Conservation (phyloP, 2,797 vertebrate species). For the Sardinella longiceps region DNA sequence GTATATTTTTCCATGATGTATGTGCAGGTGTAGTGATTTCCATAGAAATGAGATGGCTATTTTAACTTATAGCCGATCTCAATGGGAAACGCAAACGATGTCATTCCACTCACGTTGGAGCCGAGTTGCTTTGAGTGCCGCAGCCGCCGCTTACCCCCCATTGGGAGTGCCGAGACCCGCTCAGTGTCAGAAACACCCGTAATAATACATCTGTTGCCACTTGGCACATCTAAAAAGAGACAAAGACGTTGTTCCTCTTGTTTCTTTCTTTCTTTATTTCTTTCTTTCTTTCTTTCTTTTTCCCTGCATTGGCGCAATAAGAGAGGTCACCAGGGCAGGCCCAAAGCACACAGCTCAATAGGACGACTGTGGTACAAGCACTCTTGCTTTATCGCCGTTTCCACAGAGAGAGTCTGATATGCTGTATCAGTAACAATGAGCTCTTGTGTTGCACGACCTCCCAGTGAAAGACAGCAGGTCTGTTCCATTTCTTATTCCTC, state of each 20-base stretch:
- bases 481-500: constrained; percentile 32
- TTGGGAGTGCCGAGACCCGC: background rate
- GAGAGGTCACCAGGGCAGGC: background rate
- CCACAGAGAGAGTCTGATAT: background rate
- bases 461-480: background rate
- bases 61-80: background rate
- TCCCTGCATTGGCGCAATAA: constrained; percentile 26
- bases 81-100: constrained; percentile 10
- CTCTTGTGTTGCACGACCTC: background rate
- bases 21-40: constrained; percentile 13
- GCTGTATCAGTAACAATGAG: constrained; percentile 19
- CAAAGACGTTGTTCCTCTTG: background rate
- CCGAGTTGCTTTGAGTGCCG: background rate
- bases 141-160: background rate
- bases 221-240: background rate
- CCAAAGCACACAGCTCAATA: background rate
- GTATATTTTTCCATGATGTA: constrained; percentile 18
- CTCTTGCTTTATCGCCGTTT: background rate
- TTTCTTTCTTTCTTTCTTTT: background rate
- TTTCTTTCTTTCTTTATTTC: too few relatives aligned
- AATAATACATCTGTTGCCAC: constrained; percentile 5
- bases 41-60: constrained; percentile 21
- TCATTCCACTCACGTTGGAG: constrained; percentile 2
- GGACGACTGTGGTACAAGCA: background rate
- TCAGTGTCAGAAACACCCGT: background rate